These are phyloP conservation scores for Rhagologus leucostigma DNA, from an alignment of 2,113 vertebrate species.

Conservation along the genomic window DNA sequence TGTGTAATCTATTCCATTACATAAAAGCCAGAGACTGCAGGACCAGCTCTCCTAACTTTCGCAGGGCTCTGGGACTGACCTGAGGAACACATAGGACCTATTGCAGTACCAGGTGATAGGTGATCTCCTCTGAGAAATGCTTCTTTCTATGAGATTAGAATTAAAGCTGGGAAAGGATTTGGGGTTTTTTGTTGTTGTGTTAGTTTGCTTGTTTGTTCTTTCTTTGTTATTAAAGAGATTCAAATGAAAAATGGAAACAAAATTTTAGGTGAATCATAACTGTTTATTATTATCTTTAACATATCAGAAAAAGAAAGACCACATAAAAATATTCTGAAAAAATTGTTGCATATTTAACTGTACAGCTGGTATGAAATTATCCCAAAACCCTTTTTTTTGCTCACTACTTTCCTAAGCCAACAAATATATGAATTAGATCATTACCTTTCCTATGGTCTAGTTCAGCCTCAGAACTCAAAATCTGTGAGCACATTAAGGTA, in stretches of 20 bases:
- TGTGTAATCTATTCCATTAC: background rate
- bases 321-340: background rate
- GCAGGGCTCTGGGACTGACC: background rate
- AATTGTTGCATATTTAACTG: background rate
- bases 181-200: background rate
- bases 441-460: background rate
- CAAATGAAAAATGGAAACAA: background rate
- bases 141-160: background rate
- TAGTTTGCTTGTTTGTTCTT: background rate
- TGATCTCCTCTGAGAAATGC: background rate
- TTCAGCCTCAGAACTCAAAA: background rate
- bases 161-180: background rate
- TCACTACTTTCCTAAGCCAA: background rate
- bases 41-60: background rate
- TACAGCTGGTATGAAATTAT: background rate
- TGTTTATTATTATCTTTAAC: background rate
- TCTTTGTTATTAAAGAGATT: background rate
- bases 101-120: background rate
- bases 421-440: background rate
- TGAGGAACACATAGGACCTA: background rate
- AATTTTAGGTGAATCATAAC: background rate
- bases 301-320: background rate
- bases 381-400: background rate
- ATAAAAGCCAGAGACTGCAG: rapidly evolving
- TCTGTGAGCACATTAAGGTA: background rate